These are phyloP conservation scores for Melanostoma scalare DNA, from an alignment of 2,888 invertebrate species.

Conservation along the genomic window DNA sequence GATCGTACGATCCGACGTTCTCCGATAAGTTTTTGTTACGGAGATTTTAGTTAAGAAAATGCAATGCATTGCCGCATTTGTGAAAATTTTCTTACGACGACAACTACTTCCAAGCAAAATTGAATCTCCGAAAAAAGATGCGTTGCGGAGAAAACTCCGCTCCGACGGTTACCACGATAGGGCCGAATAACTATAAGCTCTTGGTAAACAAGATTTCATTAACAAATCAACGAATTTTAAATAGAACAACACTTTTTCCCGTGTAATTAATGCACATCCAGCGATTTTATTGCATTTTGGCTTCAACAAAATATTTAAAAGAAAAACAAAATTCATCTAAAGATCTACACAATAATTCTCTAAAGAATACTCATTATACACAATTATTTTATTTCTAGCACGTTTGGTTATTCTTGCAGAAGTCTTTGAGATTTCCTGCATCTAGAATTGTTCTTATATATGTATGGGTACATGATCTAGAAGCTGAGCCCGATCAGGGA, in stretches of 20 bases:
- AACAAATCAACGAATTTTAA: background rate
- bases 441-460: slow-evolving; percentile 81
- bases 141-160: no score
- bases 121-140: no score
- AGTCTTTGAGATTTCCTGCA: slow-evolving; percentile 35
- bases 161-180: no score
- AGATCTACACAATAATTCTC: background rate
- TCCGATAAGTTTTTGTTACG: no score
- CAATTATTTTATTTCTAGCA: slow-evolving; percentile 20
- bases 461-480: slow-evolving; percentile 92
- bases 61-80: no score
- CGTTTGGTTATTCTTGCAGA: slow-evolving; percentile 25
- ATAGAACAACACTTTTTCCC: slow-evolving; percentile 5
- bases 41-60: no score
- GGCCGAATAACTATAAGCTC: no score
- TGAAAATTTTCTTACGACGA: no score
- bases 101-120: no score
- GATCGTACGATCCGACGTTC: no score
- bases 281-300: slow-evolving; percentile 57
- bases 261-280: slow-evolving; percentile 38
- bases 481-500: slow-evolving; percentile 88
- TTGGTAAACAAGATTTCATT: background rate
- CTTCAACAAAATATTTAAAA: slow-evolving; percentile 40
- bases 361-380: slow-evolving; percentile 16
- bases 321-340: slow-evolving; percentile 13